Conservation (phyloP, 2,888 invertebrate genomes). For the Pecten maximus region DNA sequence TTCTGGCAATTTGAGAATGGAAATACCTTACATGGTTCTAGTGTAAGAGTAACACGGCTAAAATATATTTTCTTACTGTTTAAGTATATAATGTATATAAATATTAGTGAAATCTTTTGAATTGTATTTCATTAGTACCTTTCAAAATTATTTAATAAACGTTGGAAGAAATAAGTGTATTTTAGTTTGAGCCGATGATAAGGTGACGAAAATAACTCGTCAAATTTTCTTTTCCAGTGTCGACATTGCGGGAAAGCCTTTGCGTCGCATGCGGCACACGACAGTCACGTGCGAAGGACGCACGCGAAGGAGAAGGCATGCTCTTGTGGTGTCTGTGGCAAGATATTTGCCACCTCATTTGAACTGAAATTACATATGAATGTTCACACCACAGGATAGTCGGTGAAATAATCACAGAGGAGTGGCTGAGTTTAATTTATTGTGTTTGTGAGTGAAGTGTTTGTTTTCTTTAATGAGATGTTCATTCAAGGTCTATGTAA, state of each 20-base stretch:
- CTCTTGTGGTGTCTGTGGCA: constrained; percentile 78
- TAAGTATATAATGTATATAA: too few relatives aligned
- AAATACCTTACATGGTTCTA: too few relatives aligned
- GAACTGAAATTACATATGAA: constrained; percentile 81
- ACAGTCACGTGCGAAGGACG: constrained; percentile 84
- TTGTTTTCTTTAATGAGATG: constrained; percentile 28
- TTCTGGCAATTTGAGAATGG: too few relatives aligned
- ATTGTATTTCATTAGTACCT: too few relatives aligned
- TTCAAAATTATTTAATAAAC: not conserved
- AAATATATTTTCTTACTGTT: too few relatives aligned
- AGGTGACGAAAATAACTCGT: not conserved
- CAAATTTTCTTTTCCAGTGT: constrained; percentile 80
- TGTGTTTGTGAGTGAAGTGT: constrained; percentile 36
- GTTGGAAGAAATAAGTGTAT: too few relatives aligned
- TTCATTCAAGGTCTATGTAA: not conserved
- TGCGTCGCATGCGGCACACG: constrained; percentile 85
- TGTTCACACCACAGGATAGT: constrained; percentile 49
- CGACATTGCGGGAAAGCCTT: constrained; percentile 85
- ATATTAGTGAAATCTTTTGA: too few relatives aligned
- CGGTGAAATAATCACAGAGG: not conserved
- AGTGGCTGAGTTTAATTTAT: constrained; percentile 21
- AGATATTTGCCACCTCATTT: constrained; percentile 75
- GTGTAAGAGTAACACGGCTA: too few relatives aligned
- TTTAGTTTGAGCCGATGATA: too few relatives aligned
- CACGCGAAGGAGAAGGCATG: constrained; percentile 80